Percentiles rank a stretch among this genome's conserved stretches.
Evolutionary conservation across 2,888 invertebrate genomes (phyloP).

Genomic region (Nomada goodeniana): DNA sequence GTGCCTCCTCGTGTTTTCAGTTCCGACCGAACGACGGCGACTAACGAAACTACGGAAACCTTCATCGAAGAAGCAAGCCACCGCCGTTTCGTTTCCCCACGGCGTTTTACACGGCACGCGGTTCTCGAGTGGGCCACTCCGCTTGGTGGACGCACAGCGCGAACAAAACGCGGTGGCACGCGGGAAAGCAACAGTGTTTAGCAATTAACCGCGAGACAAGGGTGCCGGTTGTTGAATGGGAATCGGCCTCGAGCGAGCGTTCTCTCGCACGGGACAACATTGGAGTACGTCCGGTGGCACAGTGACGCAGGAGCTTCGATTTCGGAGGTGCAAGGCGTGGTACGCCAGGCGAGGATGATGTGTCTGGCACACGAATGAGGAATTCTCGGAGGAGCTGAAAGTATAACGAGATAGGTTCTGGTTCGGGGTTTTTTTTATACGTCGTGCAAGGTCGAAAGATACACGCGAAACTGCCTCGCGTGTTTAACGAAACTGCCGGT

Average conservation of each 20-base stretch:
- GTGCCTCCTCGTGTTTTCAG: slow-evolving; percentile 75
- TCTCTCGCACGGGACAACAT: background rate
- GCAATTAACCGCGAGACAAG: slow-evolving; percentile 21
- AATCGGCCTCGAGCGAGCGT: slow-evolving; percentile 8
- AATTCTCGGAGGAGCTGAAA: background rate
- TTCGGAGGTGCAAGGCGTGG: slow-evolving; percentile 44
- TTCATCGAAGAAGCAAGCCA: background rate
- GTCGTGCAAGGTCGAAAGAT: background rate
- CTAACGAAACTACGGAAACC: slow-evolving; percentile 67
- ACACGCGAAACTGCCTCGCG: background rate
- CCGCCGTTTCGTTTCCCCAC: background rate
- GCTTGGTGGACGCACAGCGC: slow-evolving; percentile 39
- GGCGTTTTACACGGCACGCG: slow-evolving; percentile 28
- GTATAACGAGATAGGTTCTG: background rate
- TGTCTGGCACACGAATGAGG: background rate
- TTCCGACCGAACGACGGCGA: slow-evolving; percentile 75
- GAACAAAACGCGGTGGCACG: slow-evolving; percentile 58
- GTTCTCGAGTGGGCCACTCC: slow-evolving; percentile 16
- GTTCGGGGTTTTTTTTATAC: background rate
- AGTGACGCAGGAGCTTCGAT: slow-evolving; percentile 44
- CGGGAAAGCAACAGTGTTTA: slow-evolving; percentile 72
- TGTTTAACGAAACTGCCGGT: background rate
- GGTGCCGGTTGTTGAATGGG: slow-evolving; percentile 43
- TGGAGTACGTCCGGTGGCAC: slow-evolving; percentile 15
- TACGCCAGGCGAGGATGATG: slow-evolving; percentile 14